Evolutionary conservation across 2,113 vertebrate species (phyloP), one percentile per base, ranked within the genome.

Genomic region (Mionectes macconnelli): DNA sequence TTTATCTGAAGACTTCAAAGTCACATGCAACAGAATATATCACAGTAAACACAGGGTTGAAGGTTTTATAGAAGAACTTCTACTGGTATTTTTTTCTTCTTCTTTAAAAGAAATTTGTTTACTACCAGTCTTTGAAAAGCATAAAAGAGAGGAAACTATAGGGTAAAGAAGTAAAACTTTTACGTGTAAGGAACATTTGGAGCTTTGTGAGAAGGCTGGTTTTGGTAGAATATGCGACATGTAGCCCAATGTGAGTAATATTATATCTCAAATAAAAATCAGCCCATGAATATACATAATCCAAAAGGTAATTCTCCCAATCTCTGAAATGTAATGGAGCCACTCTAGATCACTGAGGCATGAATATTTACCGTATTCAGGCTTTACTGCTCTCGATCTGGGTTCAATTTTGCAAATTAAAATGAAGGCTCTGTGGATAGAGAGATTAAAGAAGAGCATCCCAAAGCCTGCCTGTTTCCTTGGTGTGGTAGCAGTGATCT

Each of bases 321-420:
- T 98, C 98, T 98, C 98, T 85, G 93, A 97, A 97, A 96, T 96
- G 98, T 98, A 98, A 98, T 98, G 96, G 98, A 98, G 97, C 98
- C 96, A 96, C 97, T 98, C 97, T 97, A 95, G 98, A 97, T 98
- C 97, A 98, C 97, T 94, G 97, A 97, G 97, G 98, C 98, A 98
- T 98, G 98, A 98, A 98, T 98, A 98, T 98, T 98, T 98, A 98
- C 98, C 33, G 89, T 97, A 96, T 96, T 97, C 97, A 93, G 98
- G 98, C 98, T 98, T 98, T 98, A 97, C 97, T 97, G 98, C 98
- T 98, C 97, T 98, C 97, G 95, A 98, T 97, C 98, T 98, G 97
- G 97, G 97, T 97, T 98, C 98, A 98, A 98, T 98, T 98, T 98
- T 98, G 98, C 97, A 98, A 98, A 98, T 98, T 98, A 98, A 98